These are phyloP conservation scores for Plestiodon gilberti DNA, from an alignment of 2,113 vertebrate genomes.

Conservation along the genomic window DNA sequence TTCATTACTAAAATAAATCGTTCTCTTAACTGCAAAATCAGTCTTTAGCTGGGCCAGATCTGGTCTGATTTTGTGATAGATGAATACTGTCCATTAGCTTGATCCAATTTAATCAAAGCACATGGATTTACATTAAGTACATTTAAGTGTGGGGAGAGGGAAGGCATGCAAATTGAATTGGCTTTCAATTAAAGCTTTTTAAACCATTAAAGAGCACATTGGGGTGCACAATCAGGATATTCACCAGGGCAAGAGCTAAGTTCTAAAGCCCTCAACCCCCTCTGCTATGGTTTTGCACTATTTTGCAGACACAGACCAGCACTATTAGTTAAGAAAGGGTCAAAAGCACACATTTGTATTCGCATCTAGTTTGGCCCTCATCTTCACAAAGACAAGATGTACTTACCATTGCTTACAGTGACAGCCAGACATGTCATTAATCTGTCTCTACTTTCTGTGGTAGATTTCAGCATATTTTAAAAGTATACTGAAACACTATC, in stretches of 20 bases:
- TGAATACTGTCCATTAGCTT: not conserved
- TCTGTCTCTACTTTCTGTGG: not conserved
- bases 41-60: not conserved
- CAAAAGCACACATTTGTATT: too few relatives aligned
- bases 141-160: not conserved
- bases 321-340: too few relatives aligned
- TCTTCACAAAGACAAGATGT: not conserved
- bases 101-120: not conserved
- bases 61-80: not conserved
- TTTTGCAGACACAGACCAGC: too few relatives aligned
- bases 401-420: not conserved
- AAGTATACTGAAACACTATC: constrained; percentile 22
- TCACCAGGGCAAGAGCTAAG: too few relatives aligned
- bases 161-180: too few relatives aligned
- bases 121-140: not conserved
- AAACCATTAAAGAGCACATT: too few relatives aligned
- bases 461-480: not conserved
- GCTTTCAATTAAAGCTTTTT: too few relatives aligned
- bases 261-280: not conserved
- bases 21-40: not conserved
- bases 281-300: too few relatives aligned
- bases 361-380: too few relatives aligned
- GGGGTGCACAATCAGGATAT: too few relatives aligned
- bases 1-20: not conserved
- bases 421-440: not conserved